Conservation (phyloP, 2,797 vertebrate genomes). For the Passerculus sandwichensis region DNA sequence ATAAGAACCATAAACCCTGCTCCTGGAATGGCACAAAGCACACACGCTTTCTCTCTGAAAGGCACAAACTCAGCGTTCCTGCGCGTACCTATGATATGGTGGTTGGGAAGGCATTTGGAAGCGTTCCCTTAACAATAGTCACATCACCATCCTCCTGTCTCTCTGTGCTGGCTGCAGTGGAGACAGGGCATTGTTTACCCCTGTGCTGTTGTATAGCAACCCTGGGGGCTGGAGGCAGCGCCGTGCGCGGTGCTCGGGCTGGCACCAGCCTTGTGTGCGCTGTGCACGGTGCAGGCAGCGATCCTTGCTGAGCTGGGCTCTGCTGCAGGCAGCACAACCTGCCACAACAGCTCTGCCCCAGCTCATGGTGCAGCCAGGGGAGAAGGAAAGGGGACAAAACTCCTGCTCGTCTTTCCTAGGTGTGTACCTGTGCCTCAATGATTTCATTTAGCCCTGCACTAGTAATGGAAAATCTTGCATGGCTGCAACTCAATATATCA, state of each 20-base stretch:
- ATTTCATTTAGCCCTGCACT: neutral
- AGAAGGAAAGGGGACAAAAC: neutral
- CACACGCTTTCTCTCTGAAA: neutral
- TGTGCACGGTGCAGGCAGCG: rapidly evolving
- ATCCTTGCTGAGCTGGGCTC: rapidly evolving
- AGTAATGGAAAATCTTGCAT: constrained; percentile 38
- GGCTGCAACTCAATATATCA: neutral
- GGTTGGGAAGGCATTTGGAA: neutral
- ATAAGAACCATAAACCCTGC: neutral
- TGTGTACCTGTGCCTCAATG: neutral
- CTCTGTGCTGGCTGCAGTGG: neutral
- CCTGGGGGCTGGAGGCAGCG: neutral
- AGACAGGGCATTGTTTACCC: neutral
- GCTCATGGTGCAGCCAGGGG: rapidly evolving
- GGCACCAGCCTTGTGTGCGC: rapidly evolving
- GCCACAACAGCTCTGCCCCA: neutral
- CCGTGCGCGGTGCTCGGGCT: rapidly evolving
- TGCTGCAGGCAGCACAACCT: neutral
- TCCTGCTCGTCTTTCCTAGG: neutral
- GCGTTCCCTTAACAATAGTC: rapidly evolving
- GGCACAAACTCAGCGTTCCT: neutral
- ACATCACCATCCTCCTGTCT: rapidly evolving
- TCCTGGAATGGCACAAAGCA: neutral
- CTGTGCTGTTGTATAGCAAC: neutral
- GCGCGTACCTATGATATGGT: rapidly evolving